Evolutionary conservation across 2,113 vertebrate genomes (phyloP), one percentile per base, ranked within the genome.

Genomic region (Ochotona curzoniae): DNA sequence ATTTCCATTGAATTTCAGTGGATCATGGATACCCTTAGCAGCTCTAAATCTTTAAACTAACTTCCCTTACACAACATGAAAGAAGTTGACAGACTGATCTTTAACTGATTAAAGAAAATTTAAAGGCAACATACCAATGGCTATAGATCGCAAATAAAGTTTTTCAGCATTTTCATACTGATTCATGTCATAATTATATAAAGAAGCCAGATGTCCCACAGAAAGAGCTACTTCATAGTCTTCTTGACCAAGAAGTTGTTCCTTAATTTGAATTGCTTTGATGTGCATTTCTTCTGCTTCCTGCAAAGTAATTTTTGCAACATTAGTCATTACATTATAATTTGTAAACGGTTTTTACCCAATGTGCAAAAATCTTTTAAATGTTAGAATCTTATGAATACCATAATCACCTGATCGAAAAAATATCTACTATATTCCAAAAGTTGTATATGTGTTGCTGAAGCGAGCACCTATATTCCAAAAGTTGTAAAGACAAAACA

Each of bases 251-350:
- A 99, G 98, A 20, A 99, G 98, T 97, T 99, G 99, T 97, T 99
- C 99, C 98, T 99, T 99, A 96, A 99, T 99, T 97, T 99, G 99
- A 97, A 99, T 99, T 85, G 99, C 99, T 98, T 99, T 99, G 96
- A 99, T 99, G 97, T 99, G 99, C 99, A 99, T 99, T 98, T 99
- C 99, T 97, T 99, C 99, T 14, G 99, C 99, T 97, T 99, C 99
- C 99, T 99, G 94, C 0, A 89, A 96, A 94, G 96, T 80, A 75
- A 91, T 93, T 64, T 92, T 84, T 69, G 12, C 20, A 26, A 35
- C 88, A 44, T 28, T n/a, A 83, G 92, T 64, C 54, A 88, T 38
- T 85, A 78, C 1, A 32, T 28, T 47, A 61, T 17, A 95, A 4
- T 61, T 66, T 87, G 26, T 86, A 44, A 90, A 87, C 57, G 93